Evolutionary conservation across 2,113 vertebrate genomes (phyloP).

Genomic region (Danio rerio): DNA sequence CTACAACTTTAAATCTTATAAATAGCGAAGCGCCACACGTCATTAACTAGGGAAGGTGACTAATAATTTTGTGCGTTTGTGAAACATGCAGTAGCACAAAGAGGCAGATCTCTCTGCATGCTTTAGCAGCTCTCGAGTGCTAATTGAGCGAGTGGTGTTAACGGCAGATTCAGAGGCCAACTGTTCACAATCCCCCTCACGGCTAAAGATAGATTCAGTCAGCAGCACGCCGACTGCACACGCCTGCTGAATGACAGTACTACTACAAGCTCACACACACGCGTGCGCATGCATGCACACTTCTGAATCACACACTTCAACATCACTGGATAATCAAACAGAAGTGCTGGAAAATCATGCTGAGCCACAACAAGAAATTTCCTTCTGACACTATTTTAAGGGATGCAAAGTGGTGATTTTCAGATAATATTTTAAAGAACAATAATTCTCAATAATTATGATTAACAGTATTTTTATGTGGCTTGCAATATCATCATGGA

Average conservation of each 20-base stretch:
- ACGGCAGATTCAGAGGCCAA: slow-evolving; percentile 41
- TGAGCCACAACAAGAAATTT: neutral
- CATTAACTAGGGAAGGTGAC: neutral
- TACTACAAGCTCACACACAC: slow-evolving; percentile 23
- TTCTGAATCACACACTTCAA: neutral
- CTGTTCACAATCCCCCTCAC: slow-evolving; percentile 39
- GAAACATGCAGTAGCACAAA: slow-evolving; percentile 15
- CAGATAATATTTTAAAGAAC: neutral
- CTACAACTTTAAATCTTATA: neutral
- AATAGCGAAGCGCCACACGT: neutral
- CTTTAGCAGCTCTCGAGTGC: slow-evolving; percentile 42
- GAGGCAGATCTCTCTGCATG: slow-evolving; percentile 24
- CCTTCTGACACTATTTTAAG: neutral
- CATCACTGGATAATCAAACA: slow-evolving; percentile 1
- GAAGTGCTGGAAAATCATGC: neutral
- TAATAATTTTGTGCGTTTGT: neutral
- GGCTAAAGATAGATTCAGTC: slow-evolving; percentile 48
- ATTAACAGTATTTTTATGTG: neutral
- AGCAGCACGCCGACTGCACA: slow-evolving; percentile 2
- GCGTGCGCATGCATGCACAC: neutral
- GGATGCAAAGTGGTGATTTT: neutral
- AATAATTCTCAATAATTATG: neutral
- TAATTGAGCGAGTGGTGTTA: slow-evolving; percentile 36
- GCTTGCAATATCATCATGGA: neutral
- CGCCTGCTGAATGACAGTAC: slow-evolving; percentile 21